Evolutionary conservation across 2,888 invertebrate genomes (phyloP).

Genomic region (Lymantria monacha): DNA sequence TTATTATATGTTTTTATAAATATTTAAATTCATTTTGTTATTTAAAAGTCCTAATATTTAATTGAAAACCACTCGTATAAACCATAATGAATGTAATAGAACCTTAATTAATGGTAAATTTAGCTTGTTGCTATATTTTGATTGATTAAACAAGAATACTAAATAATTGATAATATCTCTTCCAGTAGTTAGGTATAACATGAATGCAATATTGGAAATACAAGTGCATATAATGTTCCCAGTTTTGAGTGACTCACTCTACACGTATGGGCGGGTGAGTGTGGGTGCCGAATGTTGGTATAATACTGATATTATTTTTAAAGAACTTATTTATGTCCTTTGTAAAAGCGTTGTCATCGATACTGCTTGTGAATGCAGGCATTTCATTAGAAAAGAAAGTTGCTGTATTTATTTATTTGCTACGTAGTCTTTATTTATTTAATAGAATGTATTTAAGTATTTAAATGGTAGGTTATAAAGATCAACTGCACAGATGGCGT

Average conservation of each 20-base stretch:
- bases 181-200: slow-evolving; percentile 1
- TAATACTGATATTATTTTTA: slow-evolving; percentile 52
- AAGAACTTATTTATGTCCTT: slow-evolving; percentile 35
- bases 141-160: no score
- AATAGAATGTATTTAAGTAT: slow-evolving; percentile 1
- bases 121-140: no score
- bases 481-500: no score
- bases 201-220: slow-evolving; percentile 40
- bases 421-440: background rate
- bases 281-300: slow-evolving; percentile 40
- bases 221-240: slow-evolving; percentile 52
- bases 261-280: slow-evolving; percentile 26
- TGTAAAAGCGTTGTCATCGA: slow-evolving; percentile 46
- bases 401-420: background rate
- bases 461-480: slow-evolving; percentile 13
- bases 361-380: slow-evolving; percentile 7
- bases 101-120: no score
- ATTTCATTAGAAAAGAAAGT: background rate
- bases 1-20: no score
- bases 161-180: no score
- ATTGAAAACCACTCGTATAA: no score
- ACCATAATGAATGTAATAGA: no score
- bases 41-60: no score
- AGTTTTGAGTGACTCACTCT: slow-evolving; percentile 53
- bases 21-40: no score